Evolutionary conservation across 2,113 vertebrate genomes (phyloP), one percentile per base, ranked within the genome.

Genomic region (Podarcis raffonei): DNA sequence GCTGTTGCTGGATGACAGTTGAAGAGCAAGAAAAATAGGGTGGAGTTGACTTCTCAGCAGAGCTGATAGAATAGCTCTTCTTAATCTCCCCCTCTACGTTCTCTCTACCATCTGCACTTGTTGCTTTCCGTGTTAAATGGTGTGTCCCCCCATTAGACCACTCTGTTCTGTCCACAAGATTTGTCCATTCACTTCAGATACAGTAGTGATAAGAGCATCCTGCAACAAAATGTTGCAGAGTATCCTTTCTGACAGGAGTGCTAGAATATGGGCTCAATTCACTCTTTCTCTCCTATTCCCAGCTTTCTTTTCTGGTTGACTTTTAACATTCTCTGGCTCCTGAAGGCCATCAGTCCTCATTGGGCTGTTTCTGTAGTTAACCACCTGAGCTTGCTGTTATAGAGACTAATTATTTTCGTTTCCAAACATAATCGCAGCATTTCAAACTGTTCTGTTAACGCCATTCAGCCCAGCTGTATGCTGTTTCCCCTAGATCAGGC

Each of bases 51-150:
- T 62, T 62, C 12, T 30, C 27, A 71, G 69, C 27, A 30, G 69
- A 71, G 12, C 25, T 30, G 68, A 69, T 30, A 69, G 5, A 69
- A 27, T 11, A 25, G 71, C 8, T 72, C 11, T 11, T 30, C 71
- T 72, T 32, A 72, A 32, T 72, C 12, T 72, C n/a, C 32, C 32
- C 32, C 16, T 30, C n/a, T 72, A 32, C 71, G 32, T 11, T 32
- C 32, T 30, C n/a, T 72, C 39, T 86, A n/a, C 66, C 83, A 89
- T 80, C 81, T 16, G 0, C 1, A 22, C 5, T 59, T n/a, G 57
- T 91, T 91, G 32, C 18, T 42, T 91, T 86, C 81, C 27, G 87
- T 57, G 9, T 65, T 27, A 85, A 65, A 30, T 72, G 22, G 48
- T 12, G 83, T 20, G 6, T 42, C 42, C 9, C 48, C 48, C 25